Evolutionary conservation across 2,113 vertebrate genomes (phyloP).

Genomic region (Spea bombifrons): DNA sequence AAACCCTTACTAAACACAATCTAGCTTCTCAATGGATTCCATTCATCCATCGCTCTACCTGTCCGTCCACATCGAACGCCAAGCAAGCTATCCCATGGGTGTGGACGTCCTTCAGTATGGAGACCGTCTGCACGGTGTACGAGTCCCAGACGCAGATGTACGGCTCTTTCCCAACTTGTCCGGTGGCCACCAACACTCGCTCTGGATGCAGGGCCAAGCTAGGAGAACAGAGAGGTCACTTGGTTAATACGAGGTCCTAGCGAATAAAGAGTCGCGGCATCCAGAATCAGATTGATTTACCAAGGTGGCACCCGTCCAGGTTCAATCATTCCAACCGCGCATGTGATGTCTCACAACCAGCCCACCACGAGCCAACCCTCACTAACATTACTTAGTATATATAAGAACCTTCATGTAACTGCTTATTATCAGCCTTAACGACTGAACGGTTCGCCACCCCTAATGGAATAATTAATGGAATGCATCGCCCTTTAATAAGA

Average conservation of each 20-base stretch:
- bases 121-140: constrained; percentile 90
- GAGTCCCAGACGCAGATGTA: constrained; percentile 97
- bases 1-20: no score
- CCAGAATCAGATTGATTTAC: not conserved
- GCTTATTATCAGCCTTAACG: no score
- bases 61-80: constrained; percentile 93
- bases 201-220: constrained; percentile 96
- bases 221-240: constrained; percentile 51
- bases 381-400: not conserved
- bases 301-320: not conserved
- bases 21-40: no score
- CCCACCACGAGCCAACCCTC: no score
- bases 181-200: constrained; percentile 91
- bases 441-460: no score
- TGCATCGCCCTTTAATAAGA: no score
- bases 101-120: constrained; percentile 90
- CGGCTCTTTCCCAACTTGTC: constrained; percentile 96
- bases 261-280: not conserved
- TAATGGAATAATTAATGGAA: no score
- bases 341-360: no score
- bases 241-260: not conserved
- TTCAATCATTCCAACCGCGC: not conserved
- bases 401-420: not conserved
- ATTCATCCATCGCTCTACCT: constrained; percentile 67
- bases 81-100: constrained; percentile 93